phyloP scores from a whole-genome alignment of 2,888 invertebrate species.

The Axea sp. region DNA sequence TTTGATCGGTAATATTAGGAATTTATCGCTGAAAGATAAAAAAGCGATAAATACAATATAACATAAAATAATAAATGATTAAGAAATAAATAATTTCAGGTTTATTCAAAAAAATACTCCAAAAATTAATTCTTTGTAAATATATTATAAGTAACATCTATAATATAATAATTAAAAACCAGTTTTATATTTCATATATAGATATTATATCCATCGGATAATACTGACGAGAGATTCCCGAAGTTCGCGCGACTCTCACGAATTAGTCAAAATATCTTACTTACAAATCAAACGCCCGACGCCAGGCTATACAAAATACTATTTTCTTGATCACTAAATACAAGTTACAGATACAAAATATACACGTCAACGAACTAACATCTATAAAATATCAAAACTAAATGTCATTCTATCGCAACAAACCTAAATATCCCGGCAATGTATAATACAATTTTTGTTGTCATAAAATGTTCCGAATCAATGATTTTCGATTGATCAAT shows the following conservation, averaged over 20 bases:
- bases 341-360: conserved; percentile 39
- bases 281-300: conserved; percentile 11
- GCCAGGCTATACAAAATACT: conserved; percentile 22
- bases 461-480: conserved; percentile 2
- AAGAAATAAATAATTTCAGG: too few relatives aligned
- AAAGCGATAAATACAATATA: too few relatives aligned
- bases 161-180: conserved; percentile 61
- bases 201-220: conserved; percentile 60
- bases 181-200: conserved; percentile 55
- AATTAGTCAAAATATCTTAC: conserved; percentile 14
- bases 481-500: too few relatives aligned
- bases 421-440: conserved; percentile 9
- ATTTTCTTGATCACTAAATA: conserved; percentile 28
- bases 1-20: too few relatives aligned
- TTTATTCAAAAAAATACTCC: too few relatives aligned
- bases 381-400: conserved; percentile 31
- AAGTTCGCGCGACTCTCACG: conserved; percentile 20
- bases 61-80: too few relatives aligned
- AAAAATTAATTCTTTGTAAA: conserved; percentile 51
- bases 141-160: conserved; percentile 62
- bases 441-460: conserved; percentile 9
- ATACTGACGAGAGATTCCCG: conserved; percentile 59
- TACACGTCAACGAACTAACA: conserved; percentile 31
- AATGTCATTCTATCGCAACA: conserved; percentile 3
- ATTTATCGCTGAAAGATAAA: too few relatives aligned